A percentile compares a stretch with the other conserved stretches of the same genome.
These are phyloP conservation scores for Charanyca ferruginea DNA, from an alignment of 2,888 invertebrate species.

Conservation along the genomic window DNA sequence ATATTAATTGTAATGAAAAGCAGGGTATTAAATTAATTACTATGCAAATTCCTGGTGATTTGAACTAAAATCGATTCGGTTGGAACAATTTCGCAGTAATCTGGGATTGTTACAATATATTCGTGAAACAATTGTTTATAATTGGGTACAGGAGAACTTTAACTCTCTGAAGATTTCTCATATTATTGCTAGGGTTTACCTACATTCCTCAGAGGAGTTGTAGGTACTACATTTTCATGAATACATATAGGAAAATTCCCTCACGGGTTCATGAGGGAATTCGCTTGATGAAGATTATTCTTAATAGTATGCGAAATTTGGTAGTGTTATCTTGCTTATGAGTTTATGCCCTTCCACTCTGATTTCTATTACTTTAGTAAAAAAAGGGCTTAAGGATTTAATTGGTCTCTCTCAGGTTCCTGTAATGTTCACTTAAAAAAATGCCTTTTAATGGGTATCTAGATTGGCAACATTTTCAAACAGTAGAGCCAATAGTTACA, in stretches of 20 bases:
- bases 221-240: not conserved
- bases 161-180: constrained; percentile 1
- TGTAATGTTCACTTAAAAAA: no score
- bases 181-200: constrained; percentile 9
- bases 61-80: constrained; percentile 29
- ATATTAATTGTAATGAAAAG: constrained; percentile 8
- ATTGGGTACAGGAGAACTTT: constrained; percentile 31
- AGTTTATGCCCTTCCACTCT: not conserved
- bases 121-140: constrained; percentile 31
- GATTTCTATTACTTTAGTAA: not conserved
- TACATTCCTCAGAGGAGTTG: constrained; percentile 10
- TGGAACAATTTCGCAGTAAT: constrained; percentile 32
- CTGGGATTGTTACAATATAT: constrained; percentile 37
- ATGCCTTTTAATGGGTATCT: no score
- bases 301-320: not conserved
- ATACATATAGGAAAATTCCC: not conserved
- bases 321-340: not conserved
- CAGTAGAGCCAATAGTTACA: no score
- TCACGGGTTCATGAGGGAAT: no score
- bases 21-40: constrained; percentile 14
- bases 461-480: no score
- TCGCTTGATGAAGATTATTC: not conserved
- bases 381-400: not conserved
- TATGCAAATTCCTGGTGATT: constrained; percentile 27
- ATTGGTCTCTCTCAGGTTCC: no score